Evolutionary conservation across 2,113 vertebrate species (phyloP), one percentile per base, ranked within the genome.

Genomic region (Campylorhamphus procurvoides): DNA sequence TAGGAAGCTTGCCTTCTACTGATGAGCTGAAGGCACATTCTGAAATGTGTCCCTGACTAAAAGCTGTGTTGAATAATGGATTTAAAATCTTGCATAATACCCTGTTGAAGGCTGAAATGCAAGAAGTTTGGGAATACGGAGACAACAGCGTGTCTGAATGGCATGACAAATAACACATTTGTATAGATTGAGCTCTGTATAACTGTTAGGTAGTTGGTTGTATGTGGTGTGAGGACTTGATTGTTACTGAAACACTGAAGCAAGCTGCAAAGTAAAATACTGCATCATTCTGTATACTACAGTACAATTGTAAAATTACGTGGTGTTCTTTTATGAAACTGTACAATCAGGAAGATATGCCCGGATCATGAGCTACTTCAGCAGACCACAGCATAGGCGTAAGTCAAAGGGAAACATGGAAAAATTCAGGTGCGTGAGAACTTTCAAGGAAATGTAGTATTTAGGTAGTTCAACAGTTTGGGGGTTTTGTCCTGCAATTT

Each of bases 321-420:
- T 69, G 9, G 5, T 58, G 7, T 25, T 69, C 20, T 39, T 46
- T 12, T 44, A n/a, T 56, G 22, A 31, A 28, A 10, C 25, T 64
- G 40, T 3, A 33, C 24, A 19, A 16, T 53, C 29, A 55, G 39
- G 40, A 50, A 15, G 44, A 69, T 49, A 27, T 73, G 29, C 46
- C 4, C 14, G 35, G 6, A 53, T 47, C 16, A 17, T 11, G 9
- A 37, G 19, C 28, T 72, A 4, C 17, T 84, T 29, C 18, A 52
- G 28, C 24, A 68, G 22, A 58, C 7, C 17, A 23, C 20, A 40
- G 18, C 63, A 16, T 9, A 62, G n/a, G 29, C 12, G 24, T 25
- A 55, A 40, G 6, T 69, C 25, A 42, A 7, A 31, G 10, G 25
- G 14, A 49, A 69, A 49, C 0, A 0, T 33, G 7, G 27, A 47